Base-by-base conservation (phyloP, 1,140 invertebrate genomes). In the Anthonomus grandis region DNA sequence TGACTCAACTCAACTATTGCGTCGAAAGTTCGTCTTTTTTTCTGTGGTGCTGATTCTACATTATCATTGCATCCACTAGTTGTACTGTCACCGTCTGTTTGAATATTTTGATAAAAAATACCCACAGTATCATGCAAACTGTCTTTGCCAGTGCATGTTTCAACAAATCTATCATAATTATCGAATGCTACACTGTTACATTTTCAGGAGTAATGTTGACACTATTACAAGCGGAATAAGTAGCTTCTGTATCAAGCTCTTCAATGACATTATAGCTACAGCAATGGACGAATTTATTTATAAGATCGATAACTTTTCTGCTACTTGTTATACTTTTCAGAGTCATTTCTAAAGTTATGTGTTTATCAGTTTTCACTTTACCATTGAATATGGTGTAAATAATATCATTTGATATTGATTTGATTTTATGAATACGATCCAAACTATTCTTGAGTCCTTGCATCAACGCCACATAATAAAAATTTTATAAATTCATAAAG, bases 91-190 rank as follows among this genome's bases (percentile, higher is more conserved):
- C 22, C 15, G 10, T 41, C 17, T 10, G 38, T 10, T 4, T 41
- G 10, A 41, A 57, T 41, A 25, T 61, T 50, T 59, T 60, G 22
- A 63, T 65, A 74, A 47, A 73, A 71, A 31, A 78, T 76, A 17
- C 75, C 76, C n/a, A 78, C 75, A 8, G 74, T 78, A 52, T 78
- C 76, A 62, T 78, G 71, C 1, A 78, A 42, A 55, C 74, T 77
- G 19, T 72, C 73, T 64, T 71, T 73, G 22, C 74, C 74, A 63
- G 55, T 69, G 4, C 60, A 19, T 19, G 75, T 78, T 41, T 79
- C 74, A 17, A 74, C 74, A 51, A 70, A 75, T 18, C 75, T 57
- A 61, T 75, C 72, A 57, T 65, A 76, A 64, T 76, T 78, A 56
- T 78, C 73, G 48, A 63, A 78, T 1, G 74, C 75, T 23, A 77